Percentiles rank a stretch among this genome's conserved stretches.
These are phyloP conservation scores for Podocnemis expansa DNA, from an alignment of 2,113 vertebrate species.

Conservation along the genomic window DNA sequence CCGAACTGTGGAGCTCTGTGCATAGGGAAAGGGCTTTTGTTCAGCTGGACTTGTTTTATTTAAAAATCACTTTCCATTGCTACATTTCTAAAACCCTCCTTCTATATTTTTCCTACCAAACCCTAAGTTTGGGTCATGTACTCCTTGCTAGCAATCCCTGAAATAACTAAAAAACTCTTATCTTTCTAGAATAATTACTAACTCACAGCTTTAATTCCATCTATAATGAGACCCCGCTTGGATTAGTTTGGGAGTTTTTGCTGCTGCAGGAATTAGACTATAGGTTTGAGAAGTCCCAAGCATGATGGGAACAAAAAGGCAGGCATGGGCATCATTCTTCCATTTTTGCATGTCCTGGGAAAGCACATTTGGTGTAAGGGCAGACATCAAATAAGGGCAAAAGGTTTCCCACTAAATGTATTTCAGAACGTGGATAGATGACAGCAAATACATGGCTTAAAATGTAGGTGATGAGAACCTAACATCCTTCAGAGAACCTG, in stretches of 20 bases:
- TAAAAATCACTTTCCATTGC: background rate
- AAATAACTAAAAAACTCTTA: background rate
- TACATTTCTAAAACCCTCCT: background rate
- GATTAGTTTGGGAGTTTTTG: background rate
- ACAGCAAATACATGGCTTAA: conserved; percentile 13
- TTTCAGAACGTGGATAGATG: background rate
- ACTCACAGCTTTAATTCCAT: background rate
- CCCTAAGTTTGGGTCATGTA: background rate
- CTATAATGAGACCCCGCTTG: background rate
- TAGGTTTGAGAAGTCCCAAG: background rate
- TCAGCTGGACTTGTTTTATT: background rate
- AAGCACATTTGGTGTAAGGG: fast-evolving
- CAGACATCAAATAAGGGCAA: background rate
- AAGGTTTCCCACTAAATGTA: background rate
- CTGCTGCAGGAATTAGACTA: background rate
- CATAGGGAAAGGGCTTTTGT: background rate
- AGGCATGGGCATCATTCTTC: background rate
- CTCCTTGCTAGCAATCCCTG: background rate
- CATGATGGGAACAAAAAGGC: background rate
- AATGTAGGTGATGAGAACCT: fast-evolving
- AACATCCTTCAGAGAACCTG: background rate
- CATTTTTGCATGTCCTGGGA: background rate
- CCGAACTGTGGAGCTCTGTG: background rate
- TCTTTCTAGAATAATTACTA: conserved; percentile 31
- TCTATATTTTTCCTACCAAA: background rate